Evolutionary conservation across 2,113 vertebrate species (phyloP).

Genomic region (rat (Rattus norvegicus)): DNA sequence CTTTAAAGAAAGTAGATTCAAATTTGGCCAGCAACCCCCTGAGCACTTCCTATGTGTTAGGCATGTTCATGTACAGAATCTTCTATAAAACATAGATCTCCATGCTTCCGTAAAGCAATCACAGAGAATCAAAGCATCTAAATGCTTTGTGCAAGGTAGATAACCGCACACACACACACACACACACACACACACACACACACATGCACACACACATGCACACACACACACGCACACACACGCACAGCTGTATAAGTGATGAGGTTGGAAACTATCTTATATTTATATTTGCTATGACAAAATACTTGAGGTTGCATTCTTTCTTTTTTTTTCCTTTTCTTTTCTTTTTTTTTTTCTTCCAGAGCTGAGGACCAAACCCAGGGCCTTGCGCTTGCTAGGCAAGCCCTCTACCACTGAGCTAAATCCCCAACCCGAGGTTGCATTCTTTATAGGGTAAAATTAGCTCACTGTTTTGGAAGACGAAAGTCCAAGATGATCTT

Average conservation of each 20-base stretch:
- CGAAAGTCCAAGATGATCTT: not conserved
- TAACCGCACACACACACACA: not conserved
- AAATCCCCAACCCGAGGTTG: too few relatives aligned
- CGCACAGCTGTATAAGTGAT: not conserved
- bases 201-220: too few relatives aligned
- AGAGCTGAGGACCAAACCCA: too few relatives aligned
- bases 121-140: conserved; percentile 5
- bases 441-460: not conserved
- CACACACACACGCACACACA: too few relatives aligned
- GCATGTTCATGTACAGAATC: not conserved
- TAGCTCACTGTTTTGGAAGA: not conserved
- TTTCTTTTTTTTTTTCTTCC: too few relatives aligned
- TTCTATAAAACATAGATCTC: conserved; percentile 25
- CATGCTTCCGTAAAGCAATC: not conserved
- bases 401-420: too few relatives aligned
- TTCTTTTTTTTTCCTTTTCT: not conserved
- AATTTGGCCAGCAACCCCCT: conserved; percentile 25
- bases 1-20: conserved; percentile 14
- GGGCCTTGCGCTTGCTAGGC: too few relatives aligned
- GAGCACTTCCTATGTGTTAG: conserved; percentile 7
- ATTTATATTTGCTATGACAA: not conserved
- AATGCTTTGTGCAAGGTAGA: not conserved
- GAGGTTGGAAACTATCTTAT: not conserved
- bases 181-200: too few relatives aligned
- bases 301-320: not conserved